Conservation (phyloP, 2,888 invertebrate genomes). For the Nemotelus nigrinus region DNA sequence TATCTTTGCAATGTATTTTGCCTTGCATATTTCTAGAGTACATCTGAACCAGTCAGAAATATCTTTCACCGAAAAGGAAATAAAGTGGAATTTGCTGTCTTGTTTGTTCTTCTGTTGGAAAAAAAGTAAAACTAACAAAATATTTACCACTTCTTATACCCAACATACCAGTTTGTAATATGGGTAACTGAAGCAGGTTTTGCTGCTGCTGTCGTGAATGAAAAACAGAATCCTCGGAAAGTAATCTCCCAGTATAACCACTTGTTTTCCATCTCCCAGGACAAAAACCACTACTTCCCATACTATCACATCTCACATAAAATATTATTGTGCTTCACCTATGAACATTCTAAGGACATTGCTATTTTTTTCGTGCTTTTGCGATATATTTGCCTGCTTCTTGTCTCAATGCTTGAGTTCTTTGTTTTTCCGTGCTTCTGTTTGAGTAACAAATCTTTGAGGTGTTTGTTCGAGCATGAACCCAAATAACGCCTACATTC, state of each 20-base stretch:
- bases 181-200: too few relatives aligned
- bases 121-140: constrained; percentile 46
- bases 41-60: not conserved
- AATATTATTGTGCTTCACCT: not conserved
- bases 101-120: constrained; percentile 35
- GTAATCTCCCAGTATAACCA: too few relatives aligned
- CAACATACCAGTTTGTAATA: not conserved
- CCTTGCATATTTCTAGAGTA: constrained; percentile 37
- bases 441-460: constrained; percentile 49
- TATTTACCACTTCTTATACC: constrained; percentile 39
- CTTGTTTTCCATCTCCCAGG: too few relatives aligned
- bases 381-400: not conserved
- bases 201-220: too few relatives aligned
- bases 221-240: too few relatives aligned
- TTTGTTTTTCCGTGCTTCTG: constrained; percentile 24
- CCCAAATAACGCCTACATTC: constrained; percentile 42
- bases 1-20: constrained; percentile 39
- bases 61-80: constrained; percentile 11
- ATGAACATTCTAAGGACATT: not conserved
- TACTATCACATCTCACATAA: not conserved
- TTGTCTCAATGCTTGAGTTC: not conserved
- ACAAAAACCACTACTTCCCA: too few relatives aligned
- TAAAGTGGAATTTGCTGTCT: constrained; percentile 48
- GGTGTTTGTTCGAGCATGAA: constrained; percentile 49
- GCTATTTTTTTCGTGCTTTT: not conserved